These are phyloP conservation scores for Torymus auratus DNA, from an alignment of 2,888 invertebrate species.

Conservation along the genomic window DNA sequence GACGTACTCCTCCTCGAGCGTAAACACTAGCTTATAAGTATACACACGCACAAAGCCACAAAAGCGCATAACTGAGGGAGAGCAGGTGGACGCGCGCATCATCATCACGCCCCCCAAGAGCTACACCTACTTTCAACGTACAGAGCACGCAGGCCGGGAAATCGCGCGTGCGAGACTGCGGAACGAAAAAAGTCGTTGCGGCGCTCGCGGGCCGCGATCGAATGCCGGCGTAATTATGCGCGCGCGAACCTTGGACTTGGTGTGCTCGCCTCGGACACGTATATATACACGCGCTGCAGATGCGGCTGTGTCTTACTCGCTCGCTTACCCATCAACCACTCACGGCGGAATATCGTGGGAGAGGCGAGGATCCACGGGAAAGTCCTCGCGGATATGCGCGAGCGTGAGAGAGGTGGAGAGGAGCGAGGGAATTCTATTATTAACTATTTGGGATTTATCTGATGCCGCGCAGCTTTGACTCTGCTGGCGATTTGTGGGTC, in stretches of 20 bases:
- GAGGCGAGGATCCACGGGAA: neutral
- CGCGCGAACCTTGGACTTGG: conserved; percentile 31
- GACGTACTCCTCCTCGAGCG: neutral
- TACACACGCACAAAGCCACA: neutral
- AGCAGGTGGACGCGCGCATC: neutral
- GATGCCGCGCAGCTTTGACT: neutral
- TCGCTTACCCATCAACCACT: too few species aligned
- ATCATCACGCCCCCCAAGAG: neutral
- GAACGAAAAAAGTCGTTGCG: conserved; percentile 39
- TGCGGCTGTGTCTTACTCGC: too few species aligned
- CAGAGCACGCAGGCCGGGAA: neutral
- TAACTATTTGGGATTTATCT: conserved; percentile 27
- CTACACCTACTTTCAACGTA: neutral
- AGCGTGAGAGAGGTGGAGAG: neutral
- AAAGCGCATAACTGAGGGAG: conserved; percentile 4
- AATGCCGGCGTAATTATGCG: conserved; percentile 29
- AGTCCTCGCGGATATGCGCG: conserved; percentile 2
- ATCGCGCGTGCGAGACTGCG: neutral
- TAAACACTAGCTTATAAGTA: neutral
- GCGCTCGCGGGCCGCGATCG: conserved; percentile 33
- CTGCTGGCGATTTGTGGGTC: conserved; percentile 30
- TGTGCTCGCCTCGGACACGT: neutral
- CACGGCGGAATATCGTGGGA: conserved; percentile 6
- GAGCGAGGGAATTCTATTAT: conserved; percentile 35
- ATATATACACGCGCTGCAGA: neutral